phyloP scores from a whole-genome alignment of 2,888 invertebrate genomes.

The Allolobophora icterica region DNA sequence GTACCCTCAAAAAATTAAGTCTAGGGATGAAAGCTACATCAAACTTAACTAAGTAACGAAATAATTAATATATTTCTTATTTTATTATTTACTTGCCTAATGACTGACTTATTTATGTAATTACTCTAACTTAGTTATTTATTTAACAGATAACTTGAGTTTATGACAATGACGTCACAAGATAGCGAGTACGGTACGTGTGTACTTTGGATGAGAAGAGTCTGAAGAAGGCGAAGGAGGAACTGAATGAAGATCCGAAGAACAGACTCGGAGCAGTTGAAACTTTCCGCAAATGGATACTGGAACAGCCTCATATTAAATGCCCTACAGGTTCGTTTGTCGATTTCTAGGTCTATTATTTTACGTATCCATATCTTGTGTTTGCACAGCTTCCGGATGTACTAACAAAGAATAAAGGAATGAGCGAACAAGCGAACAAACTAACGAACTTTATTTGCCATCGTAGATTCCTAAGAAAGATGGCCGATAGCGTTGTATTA shows the following conservation, averaged over 20 bases:
- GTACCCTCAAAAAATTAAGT: no score
- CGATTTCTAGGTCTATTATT: not conserved
- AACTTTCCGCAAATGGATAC: slow-evolving; percentile 49
- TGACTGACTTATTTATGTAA: not conserved
- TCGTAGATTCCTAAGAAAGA: no score
- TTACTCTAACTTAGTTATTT: not conserved
- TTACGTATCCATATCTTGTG: no score
- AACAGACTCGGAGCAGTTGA: slow-evolving; percentile 47
- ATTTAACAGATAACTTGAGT: not conserved
- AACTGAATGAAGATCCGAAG: slow-evolving; percentile 51
- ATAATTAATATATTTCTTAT: no score
- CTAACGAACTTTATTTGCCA: not conserved
- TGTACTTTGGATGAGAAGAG: slow-evolving; percentile 48
- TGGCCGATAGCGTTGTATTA: not conserved
- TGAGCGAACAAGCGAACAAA: not conserved
- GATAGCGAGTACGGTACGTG: slow-evolving; percentile 45
- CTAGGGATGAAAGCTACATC: no score
- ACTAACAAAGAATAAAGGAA: no score
- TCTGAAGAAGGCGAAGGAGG: slow-evolving; percentile 48
- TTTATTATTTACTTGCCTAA: no score
- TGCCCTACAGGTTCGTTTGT: slow-evolving; percentile 48
- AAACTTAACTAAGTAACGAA: no score
- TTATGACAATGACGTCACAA: not conserved
- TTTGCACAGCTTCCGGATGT: no score
- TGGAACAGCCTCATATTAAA: slow-evolving; percentile 47